Evolutionary conservation across 2,113 vertebrate genomes (phyloP), one percentile per base, ranked within the genome.

Genomic region (Copsychus sechellarum): DNA sequence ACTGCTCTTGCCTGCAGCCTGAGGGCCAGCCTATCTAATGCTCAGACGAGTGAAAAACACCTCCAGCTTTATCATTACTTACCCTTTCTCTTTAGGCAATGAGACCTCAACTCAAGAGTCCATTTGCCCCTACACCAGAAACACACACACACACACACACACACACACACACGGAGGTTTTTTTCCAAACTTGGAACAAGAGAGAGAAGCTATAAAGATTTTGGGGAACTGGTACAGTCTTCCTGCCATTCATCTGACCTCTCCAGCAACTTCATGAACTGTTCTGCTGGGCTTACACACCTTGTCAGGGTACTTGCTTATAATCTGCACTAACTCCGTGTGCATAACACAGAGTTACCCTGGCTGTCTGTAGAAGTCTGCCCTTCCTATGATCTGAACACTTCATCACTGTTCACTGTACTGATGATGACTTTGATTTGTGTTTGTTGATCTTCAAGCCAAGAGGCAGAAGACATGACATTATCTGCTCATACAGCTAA

Each of bases 281-380:
- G 1, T 72, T 80, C 71, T 77, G 29, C 61, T 79, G 48, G 24
- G 62, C 43, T 88, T 34, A 38, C 25, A 64, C 29, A 43, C 31
- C 53, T 42, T 26, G 38, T 20, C 25, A 81, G 60, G 72, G 12
- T 65, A 69, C n/a, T 64, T 61, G 38, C 53, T 82, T 64, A 3
- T 6, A 47, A 71, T 0, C 0, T 34, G 64, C 69, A 22, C 40
- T n/a, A 51, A 81, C 14, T 73, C 67, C 0, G 0, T 14, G 22
- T 28, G 58, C 15, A 3, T 65, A 45, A n/a, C 0, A 25, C 36
- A 6, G 50, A 65, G n/a, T 26, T 31, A 60, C 5, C n/a, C 56
- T 16, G 23, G 65, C 38, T 29, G 34, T 74, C 40, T 40, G 56
- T 13, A 62, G 56, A 28, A 89, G 24, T 72, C 42, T 89, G 26